Conservation (phyloP, 2,888 invertebrate genomes). For the Julus scanicus region DNA sequence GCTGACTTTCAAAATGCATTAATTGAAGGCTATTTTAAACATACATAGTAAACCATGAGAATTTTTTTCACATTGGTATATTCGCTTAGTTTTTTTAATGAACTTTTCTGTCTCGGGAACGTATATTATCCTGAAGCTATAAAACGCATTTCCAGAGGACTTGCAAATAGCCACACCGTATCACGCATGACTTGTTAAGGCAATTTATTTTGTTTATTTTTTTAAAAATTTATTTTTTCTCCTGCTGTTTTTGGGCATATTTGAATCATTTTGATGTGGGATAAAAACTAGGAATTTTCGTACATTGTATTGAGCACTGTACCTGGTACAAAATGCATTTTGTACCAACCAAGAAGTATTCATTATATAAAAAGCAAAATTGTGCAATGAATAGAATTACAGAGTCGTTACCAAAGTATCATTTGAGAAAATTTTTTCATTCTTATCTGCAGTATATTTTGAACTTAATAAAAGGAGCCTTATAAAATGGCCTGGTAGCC, state of each 20-base stretch:
- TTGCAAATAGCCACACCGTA: neutral
- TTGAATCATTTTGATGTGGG: constrained; percentile 11
- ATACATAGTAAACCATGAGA: neutral
- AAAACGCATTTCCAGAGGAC: neutral
- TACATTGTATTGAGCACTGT: neutral
- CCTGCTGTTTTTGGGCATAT: neutral
- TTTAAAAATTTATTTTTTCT: neutral
- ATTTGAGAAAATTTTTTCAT: too few species aligned
- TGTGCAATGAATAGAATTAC: too few species aligned
- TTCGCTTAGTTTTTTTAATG: constrained; percentile 2
- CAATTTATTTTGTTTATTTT: neutral
- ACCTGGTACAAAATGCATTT: neutral
- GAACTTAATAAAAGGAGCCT: too few species aligned
- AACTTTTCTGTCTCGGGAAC: neutral
- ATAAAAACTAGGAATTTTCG: neutral
- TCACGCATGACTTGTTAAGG: neutral
- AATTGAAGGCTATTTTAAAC: constrained; percentile 23
- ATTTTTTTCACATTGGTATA: neutral
- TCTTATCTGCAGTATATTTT: too few species aligned
- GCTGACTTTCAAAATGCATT: constrained; percentile 16
- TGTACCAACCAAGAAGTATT: neutral
- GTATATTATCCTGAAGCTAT: constrained; percentile 16
- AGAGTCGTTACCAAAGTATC: too few species aligned
- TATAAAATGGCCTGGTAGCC: too few species aligned
- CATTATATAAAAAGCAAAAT: neutral